These are phyloP conservation scores for Apodemia hepburni DNA, from an alignment of 2,888 invertebrate genomes.

Conservation along the genomic window DNA sequence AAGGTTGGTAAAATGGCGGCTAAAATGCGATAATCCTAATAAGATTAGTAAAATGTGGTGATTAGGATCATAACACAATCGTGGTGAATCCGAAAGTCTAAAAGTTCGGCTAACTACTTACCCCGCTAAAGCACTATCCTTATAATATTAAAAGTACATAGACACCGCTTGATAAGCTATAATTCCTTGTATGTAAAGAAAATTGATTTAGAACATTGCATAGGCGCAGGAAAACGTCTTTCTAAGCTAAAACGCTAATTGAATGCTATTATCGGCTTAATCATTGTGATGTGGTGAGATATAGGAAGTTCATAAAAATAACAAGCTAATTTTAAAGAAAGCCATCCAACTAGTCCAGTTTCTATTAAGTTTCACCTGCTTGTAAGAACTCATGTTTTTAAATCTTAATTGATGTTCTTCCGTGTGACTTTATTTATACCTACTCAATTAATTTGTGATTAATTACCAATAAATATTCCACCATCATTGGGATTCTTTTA, in stretches of 20 bases:
- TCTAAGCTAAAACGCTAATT: not conserved
- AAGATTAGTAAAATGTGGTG: too few species aligned
- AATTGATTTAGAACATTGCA: not conserved
- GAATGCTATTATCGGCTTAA: conserved; percentile 10
- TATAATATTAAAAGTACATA: too few species aligned
- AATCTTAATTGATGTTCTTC: conserved; percentile 59
- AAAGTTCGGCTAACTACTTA: too few species aligned
- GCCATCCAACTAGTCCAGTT: conserved; percentile 45
- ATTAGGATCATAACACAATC: too few species aligned
- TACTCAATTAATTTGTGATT: conserved; percentile 29
- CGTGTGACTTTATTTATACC: conserved; percentile 37
- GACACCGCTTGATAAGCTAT: too few species aligned
- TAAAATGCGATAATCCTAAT: too few species aligned
- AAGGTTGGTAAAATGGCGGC: too few species aligned
- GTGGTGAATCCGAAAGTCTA: too few species aligned
- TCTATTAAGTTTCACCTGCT: conserved; percentile 49
- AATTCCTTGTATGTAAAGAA: not conserved
- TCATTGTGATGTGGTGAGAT: conserved; percentile 5
- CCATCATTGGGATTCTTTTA: not conserved
- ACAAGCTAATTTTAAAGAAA: conserved; percentile 36
- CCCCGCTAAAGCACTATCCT: too few species aligned
- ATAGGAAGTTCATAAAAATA: conserved; percentile 15
- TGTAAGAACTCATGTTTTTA: conserved; percentile 40
- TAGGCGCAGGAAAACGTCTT: not conserved
- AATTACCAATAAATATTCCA: conserved; percentile 45